Evolutionary conservation across 2,888 invertebrate species (phyloP).

Genomic region (Drosophila kanekoi): DNA sequence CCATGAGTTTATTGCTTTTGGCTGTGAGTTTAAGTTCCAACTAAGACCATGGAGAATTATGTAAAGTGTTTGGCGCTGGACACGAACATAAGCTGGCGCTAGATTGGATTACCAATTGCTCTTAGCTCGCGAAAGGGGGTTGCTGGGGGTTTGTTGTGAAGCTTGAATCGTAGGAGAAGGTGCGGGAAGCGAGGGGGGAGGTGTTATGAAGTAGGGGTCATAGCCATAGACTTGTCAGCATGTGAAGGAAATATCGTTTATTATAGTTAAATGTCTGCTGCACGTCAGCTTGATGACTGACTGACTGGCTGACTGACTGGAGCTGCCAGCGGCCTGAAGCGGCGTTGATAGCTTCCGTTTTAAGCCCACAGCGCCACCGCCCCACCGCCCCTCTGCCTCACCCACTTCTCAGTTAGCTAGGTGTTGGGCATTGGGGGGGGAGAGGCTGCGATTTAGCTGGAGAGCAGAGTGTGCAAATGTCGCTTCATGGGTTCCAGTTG

Average conservation of each 20-base stretch:
- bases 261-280: conserved; percentile 74
- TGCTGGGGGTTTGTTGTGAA: no score
- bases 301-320: conserved; percentile 12
- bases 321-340: conserved; percentile 39
- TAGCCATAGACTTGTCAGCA: conserved; percentile 40
- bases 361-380: not conserved
- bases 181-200: no score
- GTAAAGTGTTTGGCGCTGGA: conserved; percentile 41
- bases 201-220: not conserved
- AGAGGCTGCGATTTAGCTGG: not conserved
- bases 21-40: conserved; percentile 32
- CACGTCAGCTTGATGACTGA: conserved; percentile 60
- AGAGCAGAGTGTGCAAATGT: conserved; percentile 44
- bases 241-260: conserved; percentile 71
- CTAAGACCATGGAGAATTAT: conserved; percentile 47
- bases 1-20: conserved; percentile 39
- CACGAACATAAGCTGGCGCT: conserved; percentile 28
- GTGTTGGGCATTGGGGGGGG: no score
- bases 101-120: conserved; percentile 20
- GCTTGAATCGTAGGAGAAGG: not conserved
- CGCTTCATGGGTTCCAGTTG: conserved; percentile 64
- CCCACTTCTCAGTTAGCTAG: not conserved
- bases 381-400: not conserved
- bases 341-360: conserved; percentile 57
- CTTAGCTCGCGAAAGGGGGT: not conserved